Base-by-base conservation (phyloP, 2,888 invertebrate genomes). In the Conchocele bisecta region DNA sequence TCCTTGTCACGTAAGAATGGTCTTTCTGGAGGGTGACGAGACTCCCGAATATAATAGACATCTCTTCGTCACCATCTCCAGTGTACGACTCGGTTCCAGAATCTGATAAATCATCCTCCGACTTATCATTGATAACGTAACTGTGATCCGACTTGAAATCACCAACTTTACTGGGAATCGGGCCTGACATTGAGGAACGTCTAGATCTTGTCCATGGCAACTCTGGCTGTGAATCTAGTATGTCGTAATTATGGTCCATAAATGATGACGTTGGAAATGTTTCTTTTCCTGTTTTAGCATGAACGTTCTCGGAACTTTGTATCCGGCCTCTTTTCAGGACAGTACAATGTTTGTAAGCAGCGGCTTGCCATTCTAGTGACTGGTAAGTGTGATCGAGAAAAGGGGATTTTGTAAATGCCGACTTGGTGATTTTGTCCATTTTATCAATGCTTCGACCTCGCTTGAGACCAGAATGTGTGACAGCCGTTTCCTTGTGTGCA, bases 331-430 rank as follows among this genome's bases (percentile, higher is more conserved):
- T 57, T 11, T 29, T 57, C 24, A 29, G 44, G 20, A 31, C 22
- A 46, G 11, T 3, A 1, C 11, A 24, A 13, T 54, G 24, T 42
- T n/a, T 42, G 29, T 41, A 17, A 20, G 3, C 44, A 20, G 17
- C 29, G 4, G 29, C 13, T 39, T 50, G 50, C 11, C 51, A 26
- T 26, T 56, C 44, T 20, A 70, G 63, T 9, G 71, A 65, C 35
- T 76, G 72, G 54, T 76, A 76, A 37, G 65, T 61, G 41, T 76
- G 72, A 54, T 76, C 76, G 3, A 76, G 44, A 37, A 76, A 76
- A 35, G 76, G 76, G 3, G 76, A 76, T 37, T 76, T 72, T 28
- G 51, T 65, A 37, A 74, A 74, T 42, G 64, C 63, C 53, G 56
- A 28, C n/a, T 65, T 44, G 41, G 11, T 37, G 15, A 59, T 24